These are phyloP conservation scores for Campylorhamphus procurvoides DNA, from an alignment of 2,113 vertebrate species.

Conservation along the genomic window DNA sequence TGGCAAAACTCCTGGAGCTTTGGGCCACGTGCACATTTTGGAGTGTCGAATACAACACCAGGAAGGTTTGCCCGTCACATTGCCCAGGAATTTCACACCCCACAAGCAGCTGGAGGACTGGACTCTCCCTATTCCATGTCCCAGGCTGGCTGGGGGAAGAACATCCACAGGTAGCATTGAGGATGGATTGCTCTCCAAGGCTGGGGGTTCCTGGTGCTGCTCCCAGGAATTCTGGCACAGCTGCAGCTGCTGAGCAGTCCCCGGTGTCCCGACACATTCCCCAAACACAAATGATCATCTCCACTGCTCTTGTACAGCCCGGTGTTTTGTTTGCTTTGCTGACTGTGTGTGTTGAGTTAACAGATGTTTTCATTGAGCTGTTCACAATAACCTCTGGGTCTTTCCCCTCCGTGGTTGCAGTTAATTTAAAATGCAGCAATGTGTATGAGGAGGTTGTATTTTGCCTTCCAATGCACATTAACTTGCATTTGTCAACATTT, in stretches of 20 bases:
- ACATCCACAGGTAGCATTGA: fast-evolving
- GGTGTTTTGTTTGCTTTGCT: constrained; percentile 39
- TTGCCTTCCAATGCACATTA: constrained; percentile 43
- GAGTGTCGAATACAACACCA: background rate
- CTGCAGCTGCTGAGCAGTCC: background rate
- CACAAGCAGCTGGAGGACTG: background rate
- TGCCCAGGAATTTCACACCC: background rate
- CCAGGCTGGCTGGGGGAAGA: background rate
- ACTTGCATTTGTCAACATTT: constrained; percentile 63
- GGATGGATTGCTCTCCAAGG: background rate
- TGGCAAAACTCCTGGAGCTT: background rate
- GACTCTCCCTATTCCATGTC: fast-evolving
- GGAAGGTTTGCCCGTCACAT: background rate
- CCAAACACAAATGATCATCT: background rate
- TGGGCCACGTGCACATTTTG: fast-evolving
- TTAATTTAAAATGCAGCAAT: constrained; percentile 57
- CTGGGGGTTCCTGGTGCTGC: background rate
- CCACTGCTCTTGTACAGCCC: background rate
- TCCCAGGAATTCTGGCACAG: background rate
- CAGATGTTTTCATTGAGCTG: constrained; percentile 56
- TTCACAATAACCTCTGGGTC: constrained; percentile 58
- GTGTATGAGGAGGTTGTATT: constrained; percentile 28
- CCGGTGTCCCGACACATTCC: background rate
- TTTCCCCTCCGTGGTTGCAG: constrained; percentile 42
- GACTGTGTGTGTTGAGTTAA: constrained; percentile 14